These are phyloP conservation scores for Tragelaphus scriptus DNA, from an alignment of 2,113 vertebrate genomes.

Conservation along the genomic window DNA sequence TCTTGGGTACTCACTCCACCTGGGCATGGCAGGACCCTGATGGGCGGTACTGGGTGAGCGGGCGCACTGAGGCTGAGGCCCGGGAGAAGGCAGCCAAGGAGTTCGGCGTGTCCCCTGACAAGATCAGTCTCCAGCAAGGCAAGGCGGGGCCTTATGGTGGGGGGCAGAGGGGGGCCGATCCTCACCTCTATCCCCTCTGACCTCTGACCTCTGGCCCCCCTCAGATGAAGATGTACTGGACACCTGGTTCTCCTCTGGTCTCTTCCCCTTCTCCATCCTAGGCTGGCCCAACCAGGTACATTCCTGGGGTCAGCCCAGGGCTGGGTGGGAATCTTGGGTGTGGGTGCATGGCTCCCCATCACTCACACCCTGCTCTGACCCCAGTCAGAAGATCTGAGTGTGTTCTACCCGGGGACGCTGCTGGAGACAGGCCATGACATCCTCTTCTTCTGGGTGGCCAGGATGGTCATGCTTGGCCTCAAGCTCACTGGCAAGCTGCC, in stretches of 20 bases:
- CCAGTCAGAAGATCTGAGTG: conserved; percentile 85
- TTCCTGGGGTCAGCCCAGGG: not conserved
- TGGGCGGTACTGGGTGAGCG: conserved; percentile 91
- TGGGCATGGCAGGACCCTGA: conserved; percentile 83
- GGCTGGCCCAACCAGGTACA: conserved; percentile 90
- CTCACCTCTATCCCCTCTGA: not conserved
- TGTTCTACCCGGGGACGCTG: conserved; percentile 90
- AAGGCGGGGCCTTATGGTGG: not conserved
- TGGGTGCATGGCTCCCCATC: not conserved
- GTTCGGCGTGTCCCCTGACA: conserved; percentile 85
- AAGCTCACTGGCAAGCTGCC: conserved; percentile 88
- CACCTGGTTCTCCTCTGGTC: conserved; percentile 93
- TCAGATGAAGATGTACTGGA: conserved; percentile 80
- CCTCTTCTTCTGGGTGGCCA: conserved; percentile 94
- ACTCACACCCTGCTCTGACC: not conserved
- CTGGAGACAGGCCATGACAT: conserved; percentile 94
- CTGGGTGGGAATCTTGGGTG: not conserved
- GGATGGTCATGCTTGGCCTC: conserved; percentile 92
- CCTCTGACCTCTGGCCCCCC: not conserved
- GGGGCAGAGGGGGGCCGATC: not conserved
- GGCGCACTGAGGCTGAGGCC: conserved; percentile 84
- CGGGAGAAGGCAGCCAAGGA: conserved; percentile 85
- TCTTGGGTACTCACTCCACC: not conserved
- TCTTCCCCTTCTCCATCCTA: conserved; percentile 93
- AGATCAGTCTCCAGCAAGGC: conserved; percentile 90